Evolutionary conservation across 1,140 invertebrate species (phyloP).

Genomic region (Macrosteles quadrilineatus): DNA sequence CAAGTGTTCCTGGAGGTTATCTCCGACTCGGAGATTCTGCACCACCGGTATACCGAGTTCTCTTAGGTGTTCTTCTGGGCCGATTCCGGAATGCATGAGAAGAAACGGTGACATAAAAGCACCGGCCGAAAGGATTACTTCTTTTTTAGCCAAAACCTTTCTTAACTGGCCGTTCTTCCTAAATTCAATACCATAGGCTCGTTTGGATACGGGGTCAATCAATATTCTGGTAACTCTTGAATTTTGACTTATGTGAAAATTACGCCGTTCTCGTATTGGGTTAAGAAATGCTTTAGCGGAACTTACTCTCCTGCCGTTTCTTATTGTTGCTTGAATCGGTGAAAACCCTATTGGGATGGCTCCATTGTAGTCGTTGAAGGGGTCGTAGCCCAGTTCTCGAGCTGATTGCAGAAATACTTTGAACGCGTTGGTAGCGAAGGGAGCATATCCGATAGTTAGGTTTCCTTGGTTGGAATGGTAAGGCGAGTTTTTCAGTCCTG

Average conservation of each 20-base stretch:
- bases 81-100: conserved; percentile 69
- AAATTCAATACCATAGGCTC: conserved; percentile 65
- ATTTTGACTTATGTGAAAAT: conserved; percentile 62
- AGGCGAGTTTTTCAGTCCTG: conserved; percentile 51
- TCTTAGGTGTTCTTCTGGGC: conserved; percentile 57
- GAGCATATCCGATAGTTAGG: conserved; percentile 54
- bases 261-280: conserved; percentile 58
- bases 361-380: conserved; percentile 67
- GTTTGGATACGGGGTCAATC: conserved; percentile 65
- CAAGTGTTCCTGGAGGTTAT: conserved; percentile 79
- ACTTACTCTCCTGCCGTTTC: conserved; percentile 56
- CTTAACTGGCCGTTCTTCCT: conserved; percentile 46
- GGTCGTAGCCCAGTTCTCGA: conserved; percentile 57
- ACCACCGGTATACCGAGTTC: conserved; percentile 56
- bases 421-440: conserved; percentile 54
- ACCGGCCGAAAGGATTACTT: conserved; percentile 62
- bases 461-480: conserved; percentile 62
- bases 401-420: conserved; percentile 64
- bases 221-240: conserved; percentile 65
- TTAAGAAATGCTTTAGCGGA: conserved; percentile 58
- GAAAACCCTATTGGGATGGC: conserved; percentile 56
- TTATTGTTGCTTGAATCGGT: conserved; percentile 54
- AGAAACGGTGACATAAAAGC: conserved; percentile 62
- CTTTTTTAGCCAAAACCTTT: conserved; percentile 54
- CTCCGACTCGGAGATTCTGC: conserved; percentile 71